These are phyloP conservation scores for Phocoena phocoena DNA, from an alignment of 2,113 vertebrate species.

Conservation along the genomic window DNA sequence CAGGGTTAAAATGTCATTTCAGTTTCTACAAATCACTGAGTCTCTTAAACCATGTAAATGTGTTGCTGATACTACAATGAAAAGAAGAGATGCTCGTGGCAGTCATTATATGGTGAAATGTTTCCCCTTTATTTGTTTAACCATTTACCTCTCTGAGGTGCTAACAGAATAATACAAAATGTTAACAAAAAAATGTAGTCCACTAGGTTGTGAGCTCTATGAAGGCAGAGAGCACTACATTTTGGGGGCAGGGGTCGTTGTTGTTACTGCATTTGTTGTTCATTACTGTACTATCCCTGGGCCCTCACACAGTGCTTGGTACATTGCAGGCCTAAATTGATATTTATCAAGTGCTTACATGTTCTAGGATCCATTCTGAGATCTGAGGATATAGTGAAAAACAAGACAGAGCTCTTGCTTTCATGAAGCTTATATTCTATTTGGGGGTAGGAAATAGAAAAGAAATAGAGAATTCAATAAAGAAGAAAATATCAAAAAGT, in stretches of 20 bases:
- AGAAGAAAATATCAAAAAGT: conserved; percentile 5
- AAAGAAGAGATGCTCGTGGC: neutral
- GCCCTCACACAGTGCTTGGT: neutral
- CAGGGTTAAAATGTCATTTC: neutral
- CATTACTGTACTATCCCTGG: neutral
- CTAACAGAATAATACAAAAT: neutral
- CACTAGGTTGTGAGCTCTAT: neutral
- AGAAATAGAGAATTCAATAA: neutral
- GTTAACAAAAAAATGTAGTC: neutral
- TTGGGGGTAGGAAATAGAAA: neutral
- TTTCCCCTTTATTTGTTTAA: neutral
- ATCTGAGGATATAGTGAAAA: neutral
- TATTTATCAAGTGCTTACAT: neutral
- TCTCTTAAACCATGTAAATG: neutral
- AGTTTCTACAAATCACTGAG: neutral
- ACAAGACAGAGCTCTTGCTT: neutral
- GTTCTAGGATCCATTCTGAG: neutral
- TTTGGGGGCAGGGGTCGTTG: neutral
- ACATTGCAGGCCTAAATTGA: neutral
- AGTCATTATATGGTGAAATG: neutral
- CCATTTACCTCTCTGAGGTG: neutral
- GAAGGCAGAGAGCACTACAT: neutral
- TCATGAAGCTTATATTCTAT: neutral
- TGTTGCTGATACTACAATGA: neutral
- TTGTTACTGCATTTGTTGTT: neutral